Evolutionary conservation across 2,888 invertebrate species (phyloP).

Genomic region (Melanotus villosus): DNA sequence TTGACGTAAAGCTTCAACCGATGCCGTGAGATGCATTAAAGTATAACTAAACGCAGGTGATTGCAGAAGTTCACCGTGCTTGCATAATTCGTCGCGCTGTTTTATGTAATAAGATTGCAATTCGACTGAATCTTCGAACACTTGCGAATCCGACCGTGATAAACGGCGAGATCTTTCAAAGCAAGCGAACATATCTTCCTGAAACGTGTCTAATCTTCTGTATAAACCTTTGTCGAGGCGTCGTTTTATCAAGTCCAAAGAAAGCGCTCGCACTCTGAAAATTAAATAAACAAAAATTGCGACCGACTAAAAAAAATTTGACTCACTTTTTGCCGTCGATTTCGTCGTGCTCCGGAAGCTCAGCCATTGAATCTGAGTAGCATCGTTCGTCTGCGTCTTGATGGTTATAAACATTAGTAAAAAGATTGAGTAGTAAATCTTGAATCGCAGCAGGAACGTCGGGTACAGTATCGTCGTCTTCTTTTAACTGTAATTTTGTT

Average conservation of each 20-base stretch:
- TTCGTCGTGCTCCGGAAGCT: slow-evolving; percentile 91
- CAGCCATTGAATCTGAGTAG: slow-evolving; percentile 96
- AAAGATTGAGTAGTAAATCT: slow-evolving; percentile 90
- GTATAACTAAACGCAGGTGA: slow-evolving; percentile 91
- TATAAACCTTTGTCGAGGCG: slow-evolving; percentile 94
- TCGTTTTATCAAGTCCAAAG: slow-evolving; percentile 93
- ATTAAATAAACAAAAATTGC: too few species aligned
- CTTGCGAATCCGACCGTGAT: slow-evolving; percentile 92
- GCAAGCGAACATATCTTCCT: slow-evolving; percentile 96
- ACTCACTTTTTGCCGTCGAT: slow-evolving; percentile 76
- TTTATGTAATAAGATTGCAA: slow-evolving; percentile 92
- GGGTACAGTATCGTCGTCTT: slow-evolving; percentile 87
- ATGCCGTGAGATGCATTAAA: slow-evolving; percentile 80
- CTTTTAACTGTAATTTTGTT: slow-evolving; percentile 89
- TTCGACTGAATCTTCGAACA: slow-evolving; percentile 96
- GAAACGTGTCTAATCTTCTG: slow-evolving; percentile 93
- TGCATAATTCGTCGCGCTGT: slow-evolving; percentile 80
- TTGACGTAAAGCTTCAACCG: slow-evolving; percentile 83
- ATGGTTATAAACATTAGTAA: slow-evolving; percentile 95
- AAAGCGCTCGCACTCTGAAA: slow-evolving; percentile 83
- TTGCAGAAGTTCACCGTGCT: slow-evolving; percentile 82
- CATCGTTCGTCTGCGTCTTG: slow-evolving; percentile 98
- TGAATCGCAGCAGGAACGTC: slow-evolving; percentile 92
- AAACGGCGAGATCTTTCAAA: slow-evolving; percentile 90
- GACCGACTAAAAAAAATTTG: slow-evolving; percentile 18